These are phyloP conservation scores for Ageneiosus marmoratus DNA, from an alignment of 2,113 vertebrate genomes.

Conservation along the genomic window DNA sequence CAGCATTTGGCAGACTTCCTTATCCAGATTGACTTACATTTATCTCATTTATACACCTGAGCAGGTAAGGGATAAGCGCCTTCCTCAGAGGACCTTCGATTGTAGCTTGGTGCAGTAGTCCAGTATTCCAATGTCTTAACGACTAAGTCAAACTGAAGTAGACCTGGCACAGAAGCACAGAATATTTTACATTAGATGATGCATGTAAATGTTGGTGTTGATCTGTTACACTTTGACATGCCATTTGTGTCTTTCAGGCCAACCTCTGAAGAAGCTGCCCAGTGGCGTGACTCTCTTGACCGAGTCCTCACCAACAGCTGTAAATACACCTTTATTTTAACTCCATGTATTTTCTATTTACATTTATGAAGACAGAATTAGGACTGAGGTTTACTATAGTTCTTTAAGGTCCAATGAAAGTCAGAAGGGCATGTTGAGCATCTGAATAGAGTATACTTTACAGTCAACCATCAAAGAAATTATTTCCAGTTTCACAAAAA, in stretches of 20 bases:
- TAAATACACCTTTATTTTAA: conserved; percentile 68
- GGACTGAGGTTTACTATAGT: neutral
- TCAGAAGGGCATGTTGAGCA: neutral
- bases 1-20: too few species aligned
- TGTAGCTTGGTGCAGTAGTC: too few species aligned
- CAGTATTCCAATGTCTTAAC: too few species aligned
- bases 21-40: too few species aligned
- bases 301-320: conserved; percentile 85
- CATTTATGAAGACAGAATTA: neutral
- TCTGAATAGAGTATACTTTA: neutral
- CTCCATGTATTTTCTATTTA: neutral
- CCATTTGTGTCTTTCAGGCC: conserved; percentile 72
- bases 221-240: neutral
- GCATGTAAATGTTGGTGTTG: conserved; percentile 2
- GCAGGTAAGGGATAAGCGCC: too few species aligned
- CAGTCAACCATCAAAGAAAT: neutral
- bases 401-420: neutral
- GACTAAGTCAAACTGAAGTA: neutral
- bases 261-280: conserved; percentile 77
- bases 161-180: neutral
- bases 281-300: conserved; percentile 91
- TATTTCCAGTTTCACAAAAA: too few species aligned
- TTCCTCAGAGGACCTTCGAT: too few species aligned
- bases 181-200: neutral
- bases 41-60: too few species aligned